Base-by-base conservation (phyloP, 2,888 invertebrate species). In the Ethmia dodecea region DNA sequence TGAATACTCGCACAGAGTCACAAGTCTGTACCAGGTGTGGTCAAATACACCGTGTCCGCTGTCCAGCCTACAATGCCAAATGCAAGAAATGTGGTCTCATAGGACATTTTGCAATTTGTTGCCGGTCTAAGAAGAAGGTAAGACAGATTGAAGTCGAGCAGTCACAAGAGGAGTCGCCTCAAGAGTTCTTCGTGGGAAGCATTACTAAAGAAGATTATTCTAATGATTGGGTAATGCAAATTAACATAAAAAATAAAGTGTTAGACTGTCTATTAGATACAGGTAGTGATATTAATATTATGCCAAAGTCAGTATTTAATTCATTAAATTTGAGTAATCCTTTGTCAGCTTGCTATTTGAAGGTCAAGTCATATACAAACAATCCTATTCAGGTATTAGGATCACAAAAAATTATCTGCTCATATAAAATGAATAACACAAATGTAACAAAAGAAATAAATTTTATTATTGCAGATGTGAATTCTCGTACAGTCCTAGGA, bases 401-500 rank as follows among this genome's bases (percentile, higher is more conserved):
- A 18, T 18, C 18, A 18, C 18, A 18, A 18, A 18, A 18, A 5
- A 18, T 18, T 4, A 18, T 4, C 4, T 18, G 18, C 6, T 4
- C 4, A 6, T 18, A 5, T 6, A 18, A 24, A n/a, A 3, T 24
- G 6, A 27, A 27, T 27, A n/a, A 27, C 12, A 11, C 3, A 4
- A 4, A 27, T 11, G n/a, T 27, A 13, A 12, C 27, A 27, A 27
- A 27, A 9, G 12, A 27, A 5, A 13, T 27, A 4, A 27, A 27
- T 3, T 27, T 27, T 5, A 12, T 27, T 12, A 27, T 27, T 35
- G 39, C 39, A 10, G 32, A 46, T 46, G 43, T 46, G n/a, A 36
- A 34, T 35, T 43, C 41, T 18, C 43, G 38, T 30, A 42, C 41
- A 13, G 36, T 46, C 16, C 9, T 41, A 36, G 41, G 40, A 32